Evolutionary conservation across 2,888 invertebrate genomes (phyloP).

Genomic region (Sipha maydis): DNA sequence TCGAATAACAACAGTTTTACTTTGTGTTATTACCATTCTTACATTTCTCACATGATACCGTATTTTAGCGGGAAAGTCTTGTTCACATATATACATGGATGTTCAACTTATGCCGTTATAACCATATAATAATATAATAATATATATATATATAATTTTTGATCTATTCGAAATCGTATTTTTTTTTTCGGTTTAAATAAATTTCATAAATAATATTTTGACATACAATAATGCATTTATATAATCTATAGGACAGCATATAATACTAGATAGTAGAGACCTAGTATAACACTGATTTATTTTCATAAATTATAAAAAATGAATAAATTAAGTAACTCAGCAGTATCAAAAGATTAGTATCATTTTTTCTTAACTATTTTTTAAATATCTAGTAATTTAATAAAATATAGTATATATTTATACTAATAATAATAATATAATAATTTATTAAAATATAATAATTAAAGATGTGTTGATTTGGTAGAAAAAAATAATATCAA

Average conservation of each 20-base stretch:
- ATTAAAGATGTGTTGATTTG: too few relatives aligned
- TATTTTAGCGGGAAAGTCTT: conserved; percentile 57
- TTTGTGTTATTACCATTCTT: conserved; percentile 48
- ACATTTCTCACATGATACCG: conserved; percentile 49
- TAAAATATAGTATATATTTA: not conserved
- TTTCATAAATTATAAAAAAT: not conserved
- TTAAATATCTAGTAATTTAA: not conserved
- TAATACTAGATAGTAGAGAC: not conserved
- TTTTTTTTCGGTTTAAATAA: conserved; percentile 29
- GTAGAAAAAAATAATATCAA: too few relatives aligned
- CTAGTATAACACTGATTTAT: not conserved
- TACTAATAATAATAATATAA: not conserved
- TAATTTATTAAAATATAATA: not conserved
- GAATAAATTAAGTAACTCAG: not conserved
- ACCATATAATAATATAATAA: not conserved
- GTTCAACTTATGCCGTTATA: conserved; percentile 51
- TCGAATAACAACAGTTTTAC: conserved; percentile 55
- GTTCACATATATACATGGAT: not conserved
- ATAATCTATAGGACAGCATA: not conserved
- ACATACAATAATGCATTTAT: conserved; percentile 20
- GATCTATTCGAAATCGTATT: conserved; percentile 18
- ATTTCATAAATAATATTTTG: conserved; percentile 37
- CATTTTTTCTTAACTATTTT: not conserved
- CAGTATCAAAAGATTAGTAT: not conserved
- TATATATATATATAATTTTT: conserved; percentile 30